phyloP scores from a whole-genome alignment of 2,113 vertebrate genomes.

The Proteles cristata region DNA sequence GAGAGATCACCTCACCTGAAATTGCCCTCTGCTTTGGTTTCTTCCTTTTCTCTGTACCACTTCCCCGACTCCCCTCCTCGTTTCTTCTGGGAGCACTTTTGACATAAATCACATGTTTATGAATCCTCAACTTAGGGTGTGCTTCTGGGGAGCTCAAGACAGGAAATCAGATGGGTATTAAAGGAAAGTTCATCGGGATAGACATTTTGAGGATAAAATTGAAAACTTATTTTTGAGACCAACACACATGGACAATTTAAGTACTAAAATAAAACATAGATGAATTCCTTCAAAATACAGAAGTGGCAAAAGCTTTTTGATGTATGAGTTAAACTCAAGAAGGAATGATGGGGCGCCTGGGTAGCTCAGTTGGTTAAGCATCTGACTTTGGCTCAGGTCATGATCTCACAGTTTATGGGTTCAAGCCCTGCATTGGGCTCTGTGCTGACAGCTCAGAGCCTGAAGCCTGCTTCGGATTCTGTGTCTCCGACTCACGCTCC shows the following conservation, averaged over 20 bases:
- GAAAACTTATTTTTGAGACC: neutral
- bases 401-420: too few species aligned
- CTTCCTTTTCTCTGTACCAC: neutral
- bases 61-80: neutral
- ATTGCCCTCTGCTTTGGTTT: neutral
- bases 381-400: too few species aligned
- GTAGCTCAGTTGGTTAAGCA: too few species aligned
- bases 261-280: neutral
- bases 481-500: too few species aligned
- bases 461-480: too few species aligned
- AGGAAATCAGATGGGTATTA: neutral
- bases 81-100: constrained; percentile 26
- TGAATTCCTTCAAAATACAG: neutral
- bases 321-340: constrained; percentile 52
- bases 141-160: neutral
- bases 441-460: too few species aligned
- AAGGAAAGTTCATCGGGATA: neutral
- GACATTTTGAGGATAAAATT: constrained; percentile 32
- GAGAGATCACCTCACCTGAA: neutral
- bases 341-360: neutral
- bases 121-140: neutral
- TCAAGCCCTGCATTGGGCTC: too few species aligned
- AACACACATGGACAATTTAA: neutral
- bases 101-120: neutral
- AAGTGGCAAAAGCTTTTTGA: neutral